phyloP scores from a whole-genome alignment of 2,888 invertebrate species.

The Oscheius sp. region DNA sequence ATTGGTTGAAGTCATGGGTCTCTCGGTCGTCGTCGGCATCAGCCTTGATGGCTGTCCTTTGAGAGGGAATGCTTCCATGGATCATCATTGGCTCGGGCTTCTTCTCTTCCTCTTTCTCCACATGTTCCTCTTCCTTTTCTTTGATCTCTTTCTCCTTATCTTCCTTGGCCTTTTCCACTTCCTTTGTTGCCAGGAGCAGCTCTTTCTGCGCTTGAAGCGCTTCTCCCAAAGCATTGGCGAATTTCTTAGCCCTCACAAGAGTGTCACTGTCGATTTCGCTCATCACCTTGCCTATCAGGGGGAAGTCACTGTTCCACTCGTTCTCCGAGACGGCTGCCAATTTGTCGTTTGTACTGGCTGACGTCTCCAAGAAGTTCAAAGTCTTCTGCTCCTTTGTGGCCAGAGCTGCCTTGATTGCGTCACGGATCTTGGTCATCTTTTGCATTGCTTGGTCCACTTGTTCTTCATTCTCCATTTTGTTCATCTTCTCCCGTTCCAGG shows the following conservation, averaged over 20 bases:
- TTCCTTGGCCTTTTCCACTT: slow-evolving; percentile 28
- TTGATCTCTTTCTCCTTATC: slow-evolving; percentile 13
- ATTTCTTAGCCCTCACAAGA: slow-evolving; percentile 38
- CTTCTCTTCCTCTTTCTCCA: slow-evolving; percentile 10
- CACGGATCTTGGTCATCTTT: slow-evolving; percentile 31
- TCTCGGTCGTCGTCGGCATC: slow-evolving; percentile 1
- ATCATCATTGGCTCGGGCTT: neutral
- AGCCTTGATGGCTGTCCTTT: slow-evolving; percentile 18
- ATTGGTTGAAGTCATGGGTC: slow-evolving; percentile 19
- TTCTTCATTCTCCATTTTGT: slow-evolving; percentile 15
- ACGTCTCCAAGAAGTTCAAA: slow-evolving; percentile 31
- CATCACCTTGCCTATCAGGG: slow-evolving; percentile 8
- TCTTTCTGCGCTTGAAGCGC: slow-evolving; percentile 34
- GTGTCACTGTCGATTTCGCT: slow-evolving; percentile 32
- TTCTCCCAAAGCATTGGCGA: slow-evolving; percentile 33
- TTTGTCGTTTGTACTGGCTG: neutral
- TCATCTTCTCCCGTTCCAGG: slow-evolving; percentile 32
- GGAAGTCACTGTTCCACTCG: slow-evolving; percentile 20
- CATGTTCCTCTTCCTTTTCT: slow-evolving; percentile 12
- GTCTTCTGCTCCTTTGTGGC: slow-evolving; percentile 36
- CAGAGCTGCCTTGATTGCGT: slow-evolving; percentile 34
- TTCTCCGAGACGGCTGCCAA: slow-evolving; percentile 11
- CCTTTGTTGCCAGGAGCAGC: slow-evolving; percentile 26
- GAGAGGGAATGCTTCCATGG: neutral
- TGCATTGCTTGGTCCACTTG: slow-evolving; percentile 26